Evolutionary conservation across 2,888 invertebrate genomes (phyloP).

Genomic region (Adelphocoris suturalis): DNA sequence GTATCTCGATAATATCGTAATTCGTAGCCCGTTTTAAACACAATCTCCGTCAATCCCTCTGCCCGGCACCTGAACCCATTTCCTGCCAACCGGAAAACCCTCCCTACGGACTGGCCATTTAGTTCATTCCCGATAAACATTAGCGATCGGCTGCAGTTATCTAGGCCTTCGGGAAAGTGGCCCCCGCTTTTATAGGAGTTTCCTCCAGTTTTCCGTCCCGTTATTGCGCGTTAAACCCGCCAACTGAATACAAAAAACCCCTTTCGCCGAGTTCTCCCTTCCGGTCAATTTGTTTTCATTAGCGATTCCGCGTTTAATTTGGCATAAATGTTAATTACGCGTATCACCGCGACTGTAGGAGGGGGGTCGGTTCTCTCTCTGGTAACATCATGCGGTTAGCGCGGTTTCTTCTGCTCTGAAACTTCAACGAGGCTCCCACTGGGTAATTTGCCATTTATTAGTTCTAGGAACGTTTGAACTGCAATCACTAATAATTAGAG

Average conservation of each 20-base stretch:
- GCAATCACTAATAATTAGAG: too few species aligned
- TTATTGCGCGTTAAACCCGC: slow-evolving; percentile 9
- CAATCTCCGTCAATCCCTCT: too few species aligned
- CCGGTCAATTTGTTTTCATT: slow-evolving; percentile 52
- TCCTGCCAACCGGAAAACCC: too few species aligned
- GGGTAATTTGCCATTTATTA: not conserved
- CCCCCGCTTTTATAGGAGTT: slow-evolving; percentile 44
- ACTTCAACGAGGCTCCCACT: not conserved
- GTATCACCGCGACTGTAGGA: slow-evolving; percentile 9
- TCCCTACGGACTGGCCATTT: not conserved
- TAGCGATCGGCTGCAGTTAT: slow-evolving; percentile 43
- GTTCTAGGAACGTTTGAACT: not conserved
- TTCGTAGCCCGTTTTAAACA: too few species aligned
- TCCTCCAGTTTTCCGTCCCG: slow-evolving; percentile 13
- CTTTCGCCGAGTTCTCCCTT: not conserved
- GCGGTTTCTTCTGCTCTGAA: slow-evolving; percentile 16
- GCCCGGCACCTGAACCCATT: too few species aligned
- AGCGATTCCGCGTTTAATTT: slow-evolving; percentile 47
- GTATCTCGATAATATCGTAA: too few species aligned
- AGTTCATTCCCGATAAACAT: slow-evolving; percentile 11
- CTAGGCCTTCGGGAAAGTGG: not conserved
- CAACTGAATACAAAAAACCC: slow-evolving; percentile 44
- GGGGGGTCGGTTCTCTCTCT: not conserved
- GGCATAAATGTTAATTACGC: slow-evolving; percentile 50
- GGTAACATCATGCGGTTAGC: not conserved